Percentiles rank a stretch among this genome's conserved stretches.
Evolutionary conservation across 2,888 invertebrate species (phyloP).

Genomic region (Oscheius sp.): DNA sequence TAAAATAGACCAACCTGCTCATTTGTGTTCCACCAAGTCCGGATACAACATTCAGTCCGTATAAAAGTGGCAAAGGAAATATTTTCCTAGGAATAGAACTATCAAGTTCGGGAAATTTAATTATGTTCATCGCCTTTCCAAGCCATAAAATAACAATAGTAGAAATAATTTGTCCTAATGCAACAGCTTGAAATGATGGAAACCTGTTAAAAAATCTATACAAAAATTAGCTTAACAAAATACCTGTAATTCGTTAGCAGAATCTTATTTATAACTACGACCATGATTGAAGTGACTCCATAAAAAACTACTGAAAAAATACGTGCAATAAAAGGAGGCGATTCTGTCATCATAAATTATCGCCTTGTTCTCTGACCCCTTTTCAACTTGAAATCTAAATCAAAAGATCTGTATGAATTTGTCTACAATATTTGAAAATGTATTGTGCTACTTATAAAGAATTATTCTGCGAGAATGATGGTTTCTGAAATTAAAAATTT

Average conservation of each 20-base stretch:
- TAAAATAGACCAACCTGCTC: slow-evolving; percentile 72
- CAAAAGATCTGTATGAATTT: too few species aligned
- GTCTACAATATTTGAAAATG: too few species aligned
- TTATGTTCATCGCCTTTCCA: slow-evolving; percentile 79
- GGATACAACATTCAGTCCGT: slow-evolving; percentile 91
- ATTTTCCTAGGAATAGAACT: slow-evolving; percentile 76
- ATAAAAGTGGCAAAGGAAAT: slow-evolving; percentile 92
- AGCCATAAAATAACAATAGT: slow-evolving; percentile 83
- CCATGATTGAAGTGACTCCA: slow-evolving; percentile 88
- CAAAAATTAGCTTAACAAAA: too few species aligned
- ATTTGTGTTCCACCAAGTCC: slow-evolving; percentile 96
- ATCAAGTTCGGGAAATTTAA: slow-evolving; percentile 83
- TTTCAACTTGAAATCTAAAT: too few species aligned
- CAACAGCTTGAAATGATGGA: slow-evolving; percentile 88
- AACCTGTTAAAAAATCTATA: too few species aligned
- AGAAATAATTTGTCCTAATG: slow-evolving; percentile 81
- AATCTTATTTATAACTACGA: slow-evolving; percentile 94
- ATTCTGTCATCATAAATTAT: too few species aligned
- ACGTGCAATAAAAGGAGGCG: too few species aligned
- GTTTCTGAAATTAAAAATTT: too few species aligned
- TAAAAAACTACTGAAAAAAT: slow-evolving; percentile 86
- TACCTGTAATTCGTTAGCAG: slow-evolving; percentile 85
- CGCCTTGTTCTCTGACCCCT: too few species aligned
- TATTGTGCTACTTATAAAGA: too few species aligned
- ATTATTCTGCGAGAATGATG: too few species aligned